phyloP scores from a whole-genome alignment of 30 jellyfish, hydroid and myxozoan genomes.

The Hydractinia symbiolongicarpus region DNA sequence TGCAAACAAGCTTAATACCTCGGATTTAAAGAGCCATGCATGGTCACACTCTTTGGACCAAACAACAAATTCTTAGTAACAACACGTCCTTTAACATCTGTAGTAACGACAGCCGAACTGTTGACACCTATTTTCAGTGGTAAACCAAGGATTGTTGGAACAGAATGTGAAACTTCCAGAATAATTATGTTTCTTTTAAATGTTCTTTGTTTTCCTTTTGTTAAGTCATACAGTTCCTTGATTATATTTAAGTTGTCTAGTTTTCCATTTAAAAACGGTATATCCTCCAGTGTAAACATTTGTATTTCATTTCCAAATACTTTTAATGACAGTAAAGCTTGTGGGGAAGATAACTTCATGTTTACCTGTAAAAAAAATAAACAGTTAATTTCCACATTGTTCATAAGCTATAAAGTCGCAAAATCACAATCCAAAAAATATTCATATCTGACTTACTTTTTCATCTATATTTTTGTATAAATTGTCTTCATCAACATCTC shows the following conservation, averaged over 20 bases:
- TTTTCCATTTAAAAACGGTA: conserved; percentile 66
- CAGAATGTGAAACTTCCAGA: conserved; percentile 64
- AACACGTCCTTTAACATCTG: conserved; percentile 60
- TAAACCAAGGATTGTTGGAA: conserved; percentile 82
- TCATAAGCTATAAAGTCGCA: not conserved
- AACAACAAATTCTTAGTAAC: conserved; percentile 47
- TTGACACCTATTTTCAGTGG: conserved; percentile 73
- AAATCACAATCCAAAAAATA: not conserved
- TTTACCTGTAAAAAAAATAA: conserved; percentile 49
- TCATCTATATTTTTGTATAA: conserved; percentile 9
- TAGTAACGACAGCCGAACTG: conserved; percentile 74
- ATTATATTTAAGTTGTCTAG: conserved; percentile 54
- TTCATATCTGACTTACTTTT: not conserved
- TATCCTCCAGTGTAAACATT: conserved; percentile 58
- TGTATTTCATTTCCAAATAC: conserved; percentile 81
- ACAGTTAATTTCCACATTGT: not conserved
- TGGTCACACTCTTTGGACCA: conserved; percentile 62
- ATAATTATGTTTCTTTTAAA: conserved; percentile 50
- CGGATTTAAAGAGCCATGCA: conserved; percentile 64
- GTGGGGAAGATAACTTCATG: conserved; percentile 72
- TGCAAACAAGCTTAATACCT: conserved; percentile 28
- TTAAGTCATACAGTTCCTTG: conserved; percentile 52
- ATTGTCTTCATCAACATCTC: conserved; percentile 10
- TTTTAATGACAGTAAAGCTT: conserved; percentile 40
- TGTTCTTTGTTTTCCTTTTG: conserved; percentile 63